Percentiles rank a stretch among this genome's conserved stretches.
phyloP scores from a whole-genome alignment of 2,797 vertebrate genomes.

The Garrulus glandarius region DNA sequence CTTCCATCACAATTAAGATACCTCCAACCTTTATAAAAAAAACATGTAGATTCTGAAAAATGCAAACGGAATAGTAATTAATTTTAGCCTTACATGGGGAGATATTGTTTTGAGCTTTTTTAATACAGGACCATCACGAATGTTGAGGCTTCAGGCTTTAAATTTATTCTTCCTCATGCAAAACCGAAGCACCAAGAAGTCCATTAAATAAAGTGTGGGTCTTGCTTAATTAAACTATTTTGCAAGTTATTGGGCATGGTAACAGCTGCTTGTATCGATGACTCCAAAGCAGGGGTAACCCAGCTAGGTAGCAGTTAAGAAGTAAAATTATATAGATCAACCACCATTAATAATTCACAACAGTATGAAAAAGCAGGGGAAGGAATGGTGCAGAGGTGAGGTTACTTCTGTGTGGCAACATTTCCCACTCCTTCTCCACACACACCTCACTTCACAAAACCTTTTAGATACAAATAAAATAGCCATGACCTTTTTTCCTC shows the following conservation, averaged over 20 bases:
- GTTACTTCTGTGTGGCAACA: constrained; percentile 23
- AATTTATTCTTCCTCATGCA: not conserved
- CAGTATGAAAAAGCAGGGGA: not conserved
- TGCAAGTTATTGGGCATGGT: not conserved
- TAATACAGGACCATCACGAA: not conserved
- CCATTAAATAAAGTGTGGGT: not conserved
- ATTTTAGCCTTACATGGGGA: not conserved
- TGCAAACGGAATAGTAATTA: not conserved
- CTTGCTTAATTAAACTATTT: not conserved
- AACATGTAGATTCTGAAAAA: not conserved
- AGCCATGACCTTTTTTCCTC: constrained; percentile 83
- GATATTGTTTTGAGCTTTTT: not conserved
- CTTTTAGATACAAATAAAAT: constrained; percentile 68
- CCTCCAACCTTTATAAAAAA: not conserved
- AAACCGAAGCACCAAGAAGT: not conserved
- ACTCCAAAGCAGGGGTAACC: not conserved
- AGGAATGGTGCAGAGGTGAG: not conserved
- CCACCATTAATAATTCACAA: not conserved
- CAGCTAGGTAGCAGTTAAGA: not conserved
- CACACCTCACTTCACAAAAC: constrained; percentile 38
- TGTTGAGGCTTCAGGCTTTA: not conserved
- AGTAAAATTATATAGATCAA: not conserved
- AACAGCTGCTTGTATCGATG: not conserved
- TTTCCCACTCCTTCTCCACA: not conserved
- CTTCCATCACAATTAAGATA: not conserved